These are phyloP conservation scores for Lepidonotus clava DNA, from an alignment of 2,888 invertebrate genomes.

Conservation along the genomic window DNA sequence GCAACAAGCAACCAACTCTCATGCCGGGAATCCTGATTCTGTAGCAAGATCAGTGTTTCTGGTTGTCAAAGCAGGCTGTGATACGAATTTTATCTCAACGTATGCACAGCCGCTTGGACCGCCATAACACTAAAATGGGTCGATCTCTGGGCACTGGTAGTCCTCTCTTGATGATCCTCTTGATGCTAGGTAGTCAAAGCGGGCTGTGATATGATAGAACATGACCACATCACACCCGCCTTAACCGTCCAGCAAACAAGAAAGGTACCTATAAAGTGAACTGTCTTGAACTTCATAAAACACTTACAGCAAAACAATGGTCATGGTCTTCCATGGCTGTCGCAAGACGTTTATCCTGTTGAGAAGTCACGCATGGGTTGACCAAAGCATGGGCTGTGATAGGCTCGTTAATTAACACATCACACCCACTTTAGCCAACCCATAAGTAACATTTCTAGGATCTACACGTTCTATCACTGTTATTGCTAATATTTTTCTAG, in stretches of 20 bases:
- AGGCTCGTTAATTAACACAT: slow-evolving; percentile 4
- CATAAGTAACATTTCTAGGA: background rate
- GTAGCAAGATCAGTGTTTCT: background rate
- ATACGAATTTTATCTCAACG: slow-evolving; percentile 40
- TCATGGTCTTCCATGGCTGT: background rate
- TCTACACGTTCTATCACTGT: no score
- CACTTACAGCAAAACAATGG: background rate
- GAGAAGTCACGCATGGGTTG: background rate
- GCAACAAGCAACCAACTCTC: background rate
- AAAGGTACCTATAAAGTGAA: background rate
- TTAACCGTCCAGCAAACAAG: slow-evolving; percentile 23
- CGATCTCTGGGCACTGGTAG: background rate
- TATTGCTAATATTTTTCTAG: no score
- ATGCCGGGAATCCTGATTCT: no score
- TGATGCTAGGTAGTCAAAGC: slow-evolving; percentile 52
- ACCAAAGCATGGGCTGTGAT: slow-evolving; percentile 58
- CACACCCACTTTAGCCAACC: slow-evolving; percentile 42
- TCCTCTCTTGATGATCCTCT: background rate
- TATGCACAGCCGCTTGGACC: slow-evolving; percentile 50
- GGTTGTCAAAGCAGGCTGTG: slow-evolving; percentile 57
- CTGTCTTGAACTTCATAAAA: no score
- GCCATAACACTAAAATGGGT: slow-evolving; percentile 5
- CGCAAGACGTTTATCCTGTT: background rate
- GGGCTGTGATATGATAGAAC: slow-evolving; percentile 53
- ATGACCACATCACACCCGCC: slow-evolving; percentile 52